Base-by-base conservation (phyloP, 2,797 vertebrate genomes). In the Sphenopsis melanotis region DNA sequence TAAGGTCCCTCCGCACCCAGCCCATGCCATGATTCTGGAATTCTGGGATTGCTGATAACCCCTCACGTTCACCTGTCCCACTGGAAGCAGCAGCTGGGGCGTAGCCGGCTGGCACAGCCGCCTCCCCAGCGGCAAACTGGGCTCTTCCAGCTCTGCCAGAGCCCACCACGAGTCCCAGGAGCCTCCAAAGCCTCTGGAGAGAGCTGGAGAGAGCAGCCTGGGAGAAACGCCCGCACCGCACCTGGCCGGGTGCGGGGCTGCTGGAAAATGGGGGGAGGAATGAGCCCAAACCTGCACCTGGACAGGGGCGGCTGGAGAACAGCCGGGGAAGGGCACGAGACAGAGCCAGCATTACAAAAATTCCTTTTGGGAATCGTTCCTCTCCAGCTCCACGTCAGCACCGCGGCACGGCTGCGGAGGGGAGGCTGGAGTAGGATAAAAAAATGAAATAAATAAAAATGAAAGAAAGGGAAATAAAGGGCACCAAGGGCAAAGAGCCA, bases 351-450 rank as follows among this genome's bases (percentile, higher is more conserved):
- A 27, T 64, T 64, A 34, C 59, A 34, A 36, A 71, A 83, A 89
- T 89, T 64, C 87, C 87, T 78, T 59, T 23, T 65, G 87, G 72
- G 80, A 89, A 89, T 83, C 57, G 11, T 36, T 59, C 29, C 72
- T 59, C 26, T 39, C 80, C 71, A 34, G 87, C 80, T 78, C 87
- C 80, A 89, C 87, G 87, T 89, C 87, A 89, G 80, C 87, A 77
- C n/a, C 30, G 15, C 34, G 15, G 83, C 56, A 32, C 26, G 27
- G 71, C 78, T 69, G 78, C 56, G 42, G 87, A 63, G 50, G 15
- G 57, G 9, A 56, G 30, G 65, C 22, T 22, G 79, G 64, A 57
- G 37, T 27, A 20, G n/a, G 55, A 34, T 46, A 18, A 39, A 52
- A 52, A 50, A 44, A 15, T 2, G 6, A 26, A 76, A 50, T 26